Conservation (phyloP, 2,888 invertebrate genomes). For the Hipparchia semele region DNA sequence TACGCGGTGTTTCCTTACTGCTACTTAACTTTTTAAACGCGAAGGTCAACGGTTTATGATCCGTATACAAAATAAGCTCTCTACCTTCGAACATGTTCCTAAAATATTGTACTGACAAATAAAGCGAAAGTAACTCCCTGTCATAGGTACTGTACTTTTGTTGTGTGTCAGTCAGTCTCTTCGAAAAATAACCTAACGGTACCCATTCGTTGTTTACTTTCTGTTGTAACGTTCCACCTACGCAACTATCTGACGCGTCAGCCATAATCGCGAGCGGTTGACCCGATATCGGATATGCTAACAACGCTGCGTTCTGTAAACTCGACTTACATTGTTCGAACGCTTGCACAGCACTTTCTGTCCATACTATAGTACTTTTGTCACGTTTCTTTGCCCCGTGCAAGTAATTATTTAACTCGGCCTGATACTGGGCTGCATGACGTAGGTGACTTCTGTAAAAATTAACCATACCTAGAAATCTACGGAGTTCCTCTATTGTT, state of each 20-base stretch:
- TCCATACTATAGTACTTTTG: too few species aligned
- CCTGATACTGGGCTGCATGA: background rate
- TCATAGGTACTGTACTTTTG: conserved; percentile 5
- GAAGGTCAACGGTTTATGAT: background rate
- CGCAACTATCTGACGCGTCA: conserved; percentile 28
- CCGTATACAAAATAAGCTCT: background rate
- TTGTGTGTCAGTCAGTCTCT: conserved; percentile 44
- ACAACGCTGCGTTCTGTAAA: conserved; percentile 10
- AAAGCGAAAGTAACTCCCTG: background rate
- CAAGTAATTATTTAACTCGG: too few species aligned
- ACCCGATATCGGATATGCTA: conserved; percentile 19
- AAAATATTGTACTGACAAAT: conserved; percentile 1
- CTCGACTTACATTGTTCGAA: background rate
- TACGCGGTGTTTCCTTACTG: background rate
- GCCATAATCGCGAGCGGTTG: conserved; percentile 22
- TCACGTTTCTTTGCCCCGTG: too few species aligned
- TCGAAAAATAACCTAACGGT: conserved; percentile 53
- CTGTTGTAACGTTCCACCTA: conserved; percentile 44
- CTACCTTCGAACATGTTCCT: conserved; percentile 1
- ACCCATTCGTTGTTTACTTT: conserved; percentile 28
- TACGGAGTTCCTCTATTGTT: conserved; percentile 25
- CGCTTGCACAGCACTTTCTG: too few species aligned
- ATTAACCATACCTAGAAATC: conserved; percentile 36
- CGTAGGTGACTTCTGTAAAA: conserved; percentile 33
- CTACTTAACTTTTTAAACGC: background rate